phyloP scores from a whole-genome alignment of 2,113 vertebrate genomes.

The Catharus minimus region DNA sequence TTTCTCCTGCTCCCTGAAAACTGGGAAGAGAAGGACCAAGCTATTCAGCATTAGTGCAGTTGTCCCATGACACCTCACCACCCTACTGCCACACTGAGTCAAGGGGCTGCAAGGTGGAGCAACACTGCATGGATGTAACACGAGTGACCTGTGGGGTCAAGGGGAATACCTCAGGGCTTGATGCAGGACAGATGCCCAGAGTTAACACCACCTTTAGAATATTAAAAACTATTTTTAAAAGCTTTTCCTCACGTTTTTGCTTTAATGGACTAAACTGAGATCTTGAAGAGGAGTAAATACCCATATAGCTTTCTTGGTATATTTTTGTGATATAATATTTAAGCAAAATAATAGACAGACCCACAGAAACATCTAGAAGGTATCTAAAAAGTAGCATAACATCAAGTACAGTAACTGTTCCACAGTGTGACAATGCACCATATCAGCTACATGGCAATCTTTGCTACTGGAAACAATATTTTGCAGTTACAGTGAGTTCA shows the following conservation, averaged over 20 bases:
- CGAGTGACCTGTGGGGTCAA: not conserved
- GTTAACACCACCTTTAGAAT: not conserved
- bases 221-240: not conserved
- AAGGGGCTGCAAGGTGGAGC: not conserved
- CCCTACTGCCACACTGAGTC: rapidly evolving
- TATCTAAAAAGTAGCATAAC: not conserved
- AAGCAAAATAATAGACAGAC: not conserved
- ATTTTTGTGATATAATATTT: not conserved
- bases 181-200: not conserved
- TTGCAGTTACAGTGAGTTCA: not conserved
- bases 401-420: not conserved
- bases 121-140: not conserved
- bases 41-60: rapidly evolving
- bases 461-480: not conserved
- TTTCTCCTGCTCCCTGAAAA: not conserved
- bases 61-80: not conserved
- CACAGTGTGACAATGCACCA: not conserved
- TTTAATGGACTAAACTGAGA: not conserved
- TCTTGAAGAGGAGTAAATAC: not conserved
- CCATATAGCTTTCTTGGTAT: not conserved
- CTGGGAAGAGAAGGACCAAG: rapidly evolving
- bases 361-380: not conserved
- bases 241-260: not conserved
- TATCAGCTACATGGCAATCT: not conserved
- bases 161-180: not conserved